Percentiles rank a stretch among this genome's conserved stretches.
Evolutionary conservation across 2,797 vertebrate species (phyloP).

Genomic region (Sarcoramphus papa): DNA sequence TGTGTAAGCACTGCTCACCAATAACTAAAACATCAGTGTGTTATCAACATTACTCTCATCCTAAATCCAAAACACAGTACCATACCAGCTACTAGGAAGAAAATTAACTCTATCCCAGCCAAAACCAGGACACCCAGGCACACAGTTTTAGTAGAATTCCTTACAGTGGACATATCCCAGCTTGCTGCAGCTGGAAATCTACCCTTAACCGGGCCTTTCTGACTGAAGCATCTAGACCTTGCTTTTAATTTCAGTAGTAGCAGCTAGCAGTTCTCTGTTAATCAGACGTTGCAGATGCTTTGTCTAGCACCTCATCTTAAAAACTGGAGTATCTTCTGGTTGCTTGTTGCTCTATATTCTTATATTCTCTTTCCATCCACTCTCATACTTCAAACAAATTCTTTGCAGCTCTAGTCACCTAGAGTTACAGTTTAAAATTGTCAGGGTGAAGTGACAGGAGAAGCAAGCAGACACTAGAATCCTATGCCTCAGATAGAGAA

Average conservation of each 20-base stretch:
- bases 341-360: background rate
- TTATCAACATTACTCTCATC: background rate
- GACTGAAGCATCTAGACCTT: background rate
- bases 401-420: background rate
- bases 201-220: background rate
- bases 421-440: background rate
- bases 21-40: background rate
- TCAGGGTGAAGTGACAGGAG: background rate
- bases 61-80: background rate
- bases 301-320: background rate
- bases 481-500: background rate
- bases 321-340: background rate
- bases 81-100: background rate
- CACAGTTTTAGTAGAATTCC: background rate
- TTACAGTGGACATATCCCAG: background rate
- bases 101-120: background rate
- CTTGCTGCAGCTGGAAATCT: background rate
- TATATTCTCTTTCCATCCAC: background rate
- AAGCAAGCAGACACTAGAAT: background rate
- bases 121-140: background rate
- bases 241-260: background rate
- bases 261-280: background rate
- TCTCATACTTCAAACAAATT: background rate
- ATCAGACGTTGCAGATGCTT: background rate
- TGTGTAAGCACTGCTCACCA: background rate